A percentile compares a stretch with the other conserved stretches of the same genome.
phyloP scores from a whole-genome alignment of 2,888 invertebrate genomes.

The Dichetophora obliterata region DNA sequence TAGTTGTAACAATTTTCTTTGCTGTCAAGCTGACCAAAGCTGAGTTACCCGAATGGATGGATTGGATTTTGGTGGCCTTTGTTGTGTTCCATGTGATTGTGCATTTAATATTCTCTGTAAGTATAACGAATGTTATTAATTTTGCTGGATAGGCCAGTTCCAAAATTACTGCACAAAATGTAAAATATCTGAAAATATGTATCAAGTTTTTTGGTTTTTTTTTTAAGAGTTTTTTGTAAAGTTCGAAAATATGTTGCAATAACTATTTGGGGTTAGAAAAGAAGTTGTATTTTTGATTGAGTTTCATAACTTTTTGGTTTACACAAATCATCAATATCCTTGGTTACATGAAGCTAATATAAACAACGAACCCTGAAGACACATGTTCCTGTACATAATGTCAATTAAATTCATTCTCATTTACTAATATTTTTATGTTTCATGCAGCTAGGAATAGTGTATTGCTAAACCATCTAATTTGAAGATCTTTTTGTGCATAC shows the following conservation, averaged over 20 bases:
- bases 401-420: slow-evolving; percentile 56
- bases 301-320: background rate
- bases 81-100: slow-evolving; percentile 90
- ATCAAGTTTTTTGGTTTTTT: background rate
- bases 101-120: slow-evolving; percentile 87
- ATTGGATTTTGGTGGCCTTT: slow-evolving; percentile 89
- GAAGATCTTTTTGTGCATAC: slow-evolving; percentile 69
- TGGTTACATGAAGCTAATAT: background rate
- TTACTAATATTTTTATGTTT: slow-evolving; percentile 60
- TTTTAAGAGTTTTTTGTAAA: slow-evolving; percentile 11
- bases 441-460: slow-evolving; percentile 47
- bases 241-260: no score
- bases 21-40: slow-evolving; percentile 89
- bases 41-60: slow-evolving; percentile 86
- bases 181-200: no score
- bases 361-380: background rate
- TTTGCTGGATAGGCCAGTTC: no score
- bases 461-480: slow-evolving; percentile 58
- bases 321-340: background rate
- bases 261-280: no score
- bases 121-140: slow-evolving; percentile 46
- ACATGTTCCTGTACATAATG: slow-evolving; percentile 37
- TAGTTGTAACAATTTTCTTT: slow-evolving; percentile 94
- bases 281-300: no score
- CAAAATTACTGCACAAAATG: no score